Percentiles rank a stretch among this genome's conserved stretches.
These are phyloP conservation scores for Alaudala cheleensis DNA, from an alignment of 2,113 vertebrate genomes.

Conservation along the genomic window DNA sequence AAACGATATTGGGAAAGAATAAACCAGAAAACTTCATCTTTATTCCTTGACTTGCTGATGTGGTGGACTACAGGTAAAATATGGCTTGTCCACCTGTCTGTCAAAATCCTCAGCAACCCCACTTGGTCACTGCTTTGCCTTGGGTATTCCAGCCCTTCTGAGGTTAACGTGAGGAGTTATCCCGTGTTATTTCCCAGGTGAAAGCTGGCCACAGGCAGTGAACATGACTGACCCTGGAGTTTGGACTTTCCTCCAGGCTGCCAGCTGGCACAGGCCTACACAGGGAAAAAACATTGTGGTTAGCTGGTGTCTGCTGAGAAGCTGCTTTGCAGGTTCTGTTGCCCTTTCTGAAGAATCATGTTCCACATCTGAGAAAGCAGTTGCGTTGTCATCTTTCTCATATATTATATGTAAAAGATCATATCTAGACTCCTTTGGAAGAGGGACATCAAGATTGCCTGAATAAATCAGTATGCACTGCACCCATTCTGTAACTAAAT, in stretches of 20 bases:
- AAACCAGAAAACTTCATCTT: neutral
- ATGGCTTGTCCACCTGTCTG: neutral
- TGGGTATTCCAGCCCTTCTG: neutral
- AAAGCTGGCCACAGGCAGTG: neutral
- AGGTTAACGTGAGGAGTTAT: neutral
- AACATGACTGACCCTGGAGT: neutral
- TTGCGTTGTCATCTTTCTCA: neutral
- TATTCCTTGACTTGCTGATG: neutral
- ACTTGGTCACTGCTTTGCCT: neutral
- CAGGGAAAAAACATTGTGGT: neutral
- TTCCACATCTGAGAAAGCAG: neutral
- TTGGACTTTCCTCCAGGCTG: neutral
- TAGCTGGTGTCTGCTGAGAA: neutral
- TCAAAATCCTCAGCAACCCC: neutral
- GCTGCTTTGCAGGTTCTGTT: neutral
- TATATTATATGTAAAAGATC: neutral
- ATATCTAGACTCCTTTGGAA: neutral
- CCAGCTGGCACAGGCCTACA: neutral
- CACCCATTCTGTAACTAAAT: neutral
- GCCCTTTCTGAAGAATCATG: neutral
- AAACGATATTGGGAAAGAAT: neutral
- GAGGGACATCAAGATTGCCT: neutral
- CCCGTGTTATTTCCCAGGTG: rapidly evolving
- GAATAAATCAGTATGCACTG: neutral
- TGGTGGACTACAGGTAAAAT: neutral